phyloP scores from a whole-genome alignment of 2,113 vertebrate species.

The Channa maculata region DNA sequence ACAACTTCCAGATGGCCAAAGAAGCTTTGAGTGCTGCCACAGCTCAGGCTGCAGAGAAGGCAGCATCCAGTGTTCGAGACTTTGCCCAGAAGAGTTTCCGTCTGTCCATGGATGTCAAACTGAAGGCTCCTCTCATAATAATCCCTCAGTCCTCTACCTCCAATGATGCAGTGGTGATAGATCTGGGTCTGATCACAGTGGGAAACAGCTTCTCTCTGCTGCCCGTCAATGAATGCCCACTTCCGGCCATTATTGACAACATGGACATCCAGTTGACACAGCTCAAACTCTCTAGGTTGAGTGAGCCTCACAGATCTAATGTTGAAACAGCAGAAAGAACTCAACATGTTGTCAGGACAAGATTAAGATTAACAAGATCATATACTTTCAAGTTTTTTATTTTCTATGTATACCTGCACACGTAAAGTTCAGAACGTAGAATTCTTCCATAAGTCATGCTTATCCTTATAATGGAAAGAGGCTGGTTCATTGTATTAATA shows the following conservation, averaged over 20 bases:
- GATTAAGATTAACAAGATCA: no score
- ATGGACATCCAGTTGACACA: slow-evolving; percentile 90
- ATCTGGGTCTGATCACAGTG: slow-evolving; percentile 92
- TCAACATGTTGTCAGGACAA: no score
- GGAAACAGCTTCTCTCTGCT: slow-evolving; percentile 88
- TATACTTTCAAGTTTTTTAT: no score
- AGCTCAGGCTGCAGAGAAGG: slow-evolving; percentile 91
- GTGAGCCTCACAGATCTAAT: not conserved
- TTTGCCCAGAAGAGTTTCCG: slow-evolving; percentile 92
- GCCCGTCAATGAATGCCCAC: slow-evolving; percentile 76
- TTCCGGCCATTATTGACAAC: slow-evolving; percentile 90
- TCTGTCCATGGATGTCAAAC: slow-evolving; percentile 86
- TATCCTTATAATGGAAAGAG: no score
- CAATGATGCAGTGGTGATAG: slow-evolving; percentile 86
- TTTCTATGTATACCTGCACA: not conserved
- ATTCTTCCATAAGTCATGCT: not conserved
- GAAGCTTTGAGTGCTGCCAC: slow-evolving; percentile 91
- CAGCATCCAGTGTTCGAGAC: slow-evolving; percentile 91
- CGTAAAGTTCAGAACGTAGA: not conserved
- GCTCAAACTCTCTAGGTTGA: slow-evolving; percentile 92
- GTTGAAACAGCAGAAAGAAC: not conserved
- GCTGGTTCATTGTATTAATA: not conserved
- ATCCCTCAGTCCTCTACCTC: slow-evolving; percentile 93
- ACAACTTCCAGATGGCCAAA: slow-evolving; percentile 91
- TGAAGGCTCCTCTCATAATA: slow-evolving; percentile 94